phyloP scores from a whole-genome alignment of 2,113 vertebrate genomes.

The Paramisgurnus dabryanus region DNA sequence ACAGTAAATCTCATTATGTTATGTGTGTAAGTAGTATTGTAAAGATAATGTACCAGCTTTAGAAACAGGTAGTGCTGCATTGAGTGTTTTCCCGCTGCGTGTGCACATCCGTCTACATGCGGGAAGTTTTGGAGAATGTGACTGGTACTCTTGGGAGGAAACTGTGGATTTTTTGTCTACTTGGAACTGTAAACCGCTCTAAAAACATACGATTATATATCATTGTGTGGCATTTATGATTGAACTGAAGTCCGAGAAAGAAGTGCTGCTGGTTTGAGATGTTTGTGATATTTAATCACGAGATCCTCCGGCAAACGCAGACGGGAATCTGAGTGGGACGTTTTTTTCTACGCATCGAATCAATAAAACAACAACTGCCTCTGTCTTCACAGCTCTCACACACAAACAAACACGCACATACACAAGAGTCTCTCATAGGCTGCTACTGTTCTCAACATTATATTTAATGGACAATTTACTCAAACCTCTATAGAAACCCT shows the following conservation, averaged over 20 bases:
- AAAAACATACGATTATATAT: neutral
- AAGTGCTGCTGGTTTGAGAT: neutral
- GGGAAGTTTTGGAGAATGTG: neutral
- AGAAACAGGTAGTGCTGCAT: neutral
- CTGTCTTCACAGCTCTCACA: constrained; percentile 5
- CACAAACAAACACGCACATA: neutral
- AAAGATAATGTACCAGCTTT: neutral
- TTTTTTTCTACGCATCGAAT: constrained; percentile 6
- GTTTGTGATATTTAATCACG: constrained; percentile 33
- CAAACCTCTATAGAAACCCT: too few relatives aligned
- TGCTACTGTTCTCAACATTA: neutral
- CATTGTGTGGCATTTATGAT: too few relatives aligned
- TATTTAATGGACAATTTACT: too few relatives aligned
- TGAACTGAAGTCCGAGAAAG: neutral
- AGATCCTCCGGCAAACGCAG: constrained; percentile 24
- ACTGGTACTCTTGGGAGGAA: constrained; percentile 25
- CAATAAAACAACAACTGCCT: constrained; percentile 43
- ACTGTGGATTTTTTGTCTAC: constrained; percentile 45
- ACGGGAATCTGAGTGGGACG: constrained; percentile 11
- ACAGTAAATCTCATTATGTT: too few relatives aligned
- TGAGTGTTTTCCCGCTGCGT: neutral
- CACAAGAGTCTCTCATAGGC: neutral
- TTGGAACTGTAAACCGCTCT: constrained; percentile 44
- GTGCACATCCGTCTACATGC: neutral
- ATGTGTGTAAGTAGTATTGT: too few relatives aligned